Base-by-base conservation (phyloP, 2,113 vertebrate species). In the Saccopteryx bilineata region DNA sequence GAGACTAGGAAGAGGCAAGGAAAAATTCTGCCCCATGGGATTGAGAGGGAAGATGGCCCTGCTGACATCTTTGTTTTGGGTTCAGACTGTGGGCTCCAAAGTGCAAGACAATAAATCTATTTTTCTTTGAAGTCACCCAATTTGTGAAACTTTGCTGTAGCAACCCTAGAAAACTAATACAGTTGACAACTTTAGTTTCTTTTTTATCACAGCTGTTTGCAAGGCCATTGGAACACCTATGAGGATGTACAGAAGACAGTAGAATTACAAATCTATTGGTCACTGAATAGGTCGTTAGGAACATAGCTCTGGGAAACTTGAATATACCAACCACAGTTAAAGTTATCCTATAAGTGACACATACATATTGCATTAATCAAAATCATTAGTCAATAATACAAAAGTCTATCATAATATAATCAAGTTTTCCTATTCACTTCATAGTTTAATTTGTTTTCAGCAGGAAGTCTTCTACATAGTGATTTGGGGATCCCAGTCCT, bases 251-350 rank as follows among this genome's bases (percentile, higher is more conserved):
- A 79, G 23, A 21, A 80, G 31, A 61, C 1, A 46, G 50, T 83
- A 87, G 21, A 83, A 87, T 50, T 60, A 26, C 13, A 79, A 72
- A 95, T 74, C 50, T 87, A 84, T 33, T 79, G 26, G 33, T 74
- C 17, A 48, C 21, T 65, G 48, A 5, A 75, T 61, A 61, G 26
- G 9, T 61, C 26, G 50, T 9, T 68, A 61, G 65, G 85, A 87
- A 85, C 10, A 48, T 75, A 23, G 46, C 48, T 89, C 39, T 85
- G 2, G 19, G 33, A n/a, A 14, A 58, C 26, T 84, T 95, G 19
- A 76, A 50, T 60, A 48, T 28, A 66, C 4, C 39, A 69, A 78
- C 9, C 33, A 75, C 23, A 95, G 56, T 65, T 93, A 61, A 96
- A 88, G 23, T 80, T 52, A 74, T 60, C 78, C 65, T 88, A 6